Evolutionary conservation across 2,888 invertebrate species (phyloP).

Genomic region (Oithona nana): DNA sequence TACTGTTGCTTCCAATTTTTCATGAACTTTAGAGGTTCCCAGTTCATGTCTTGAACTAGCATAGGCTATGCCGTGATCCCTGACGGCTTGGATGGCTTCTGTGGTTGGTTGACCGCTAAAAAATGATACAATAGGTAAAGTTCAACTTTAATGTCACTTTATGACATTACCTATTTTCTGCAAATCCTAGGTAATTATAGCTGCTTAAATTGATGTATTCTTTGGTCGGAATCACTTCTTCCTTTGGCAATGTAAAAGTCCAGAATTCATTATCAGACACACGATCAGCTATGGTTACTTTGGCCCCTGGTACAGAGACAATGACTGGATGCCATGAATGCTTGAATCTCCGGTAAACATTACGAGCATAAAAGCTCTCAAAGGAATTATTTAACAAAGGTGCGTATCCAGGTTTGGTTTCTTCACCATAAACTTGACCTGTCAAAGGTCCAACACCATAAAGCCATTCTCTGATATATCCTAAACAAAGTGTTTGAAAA

Average conservation of each 20-base stretch:
- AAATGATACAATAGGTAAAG: too few relatives aligned
- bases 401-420: too few relatives aligned
- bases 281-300: conserved; percentile 63
- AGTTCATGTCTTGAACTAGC: conserved; percentile 61
- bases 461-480: conserved; percentile 71
- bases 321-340: conserved; percentile 94
- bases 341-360: conserved; percentile 73
- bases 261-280: conserved; percentile 70
- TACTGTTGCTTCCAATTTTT: conserved; percentile 57
- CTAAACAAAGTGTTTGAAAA: too few relatives aligned
- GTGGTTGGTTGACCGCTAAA: conserved; percentile 66
- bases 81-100: conserved; percentile 43
- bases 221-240: conserved; percentile 43
- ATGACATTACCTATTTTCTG: conserved; percentile 51
- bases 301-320: conserved; percentile 75
- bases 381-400: conserved; percentile 63
- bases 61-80: conserved; percentile 50
- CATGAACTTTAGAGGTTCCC: conserved; percentile 43
- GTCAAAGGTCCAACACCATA: conserved; percentile 28
- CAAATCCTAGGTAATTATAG: conserved; percentile 94
- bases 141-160: too few relatives aligned
- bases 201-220: conserved; percentile 88
- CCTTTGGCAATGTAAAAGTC: conserved; percentile 80
- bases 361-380: conserved; percentile 71
- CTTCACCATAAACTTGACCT: too few relatives aligned